Base-by-base conservation (phyloP, 2,113 vertebrate genomes). In the Psittacus erithacus region DNA sequence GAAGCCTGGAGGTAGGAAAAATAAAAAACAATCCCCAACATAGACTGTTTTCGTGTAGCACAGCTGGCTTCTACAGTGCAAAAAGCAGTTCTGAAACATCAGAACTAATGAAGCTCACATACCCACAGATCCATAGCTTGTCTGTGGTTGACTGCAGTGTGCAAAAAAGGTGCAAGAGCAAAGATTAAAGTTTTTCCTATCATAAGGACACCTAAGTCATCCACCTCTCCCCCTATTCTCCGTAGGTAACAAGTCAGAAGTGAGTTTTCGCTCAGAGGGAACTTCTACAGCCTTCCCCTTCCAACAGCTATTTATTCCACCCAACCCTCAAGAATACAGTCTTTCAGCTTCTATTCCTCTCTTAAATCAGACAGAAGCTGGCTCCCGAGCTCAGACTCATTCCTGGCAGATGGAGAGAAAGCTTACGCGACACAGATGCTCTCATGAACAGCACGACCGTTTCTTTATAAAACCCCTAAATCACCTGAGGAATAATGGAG, bases 241-340 rank as follows among this genome's bases (percentile, higher is more conserved):
- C 23, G 11, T 14, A 31, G 2, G 27, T 65, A 78, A 62, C 28
- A 70, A 69, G 53, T 20, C 49, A 47, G 27, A 86, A 76, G 22
- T 7, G 19, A 4, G 13, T 25, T 82, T 25, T 70, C 65, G 44
- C 23, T 20, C 35, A 69, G 35, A 44, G 17, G 12, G 16, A 78
- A 57, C 3, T 38, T 35, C 29, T 24, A 28, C 10, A 18, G n/a
- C 14, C 10, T n/a, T 7, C 46, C 17, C 50, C 53, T 76, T 75
- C 60, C 23, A 65, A 27, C 23, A 50, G 39, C 31, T 33, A 53
- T 53, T 19, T 73, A 10, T 46, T 75, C n/a, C 44, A 82, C 13
- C 41, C 33, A 78, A 14, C 3, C 46, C 31, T 38, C n/a, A 53
- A 53, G 43, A 79, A 68, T 0, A 29, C 3, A 0, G 18, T 44